These are phyloP conservation scores for Bubalus kerabau DNA, from an alignment of 2,113 vertebrate genomes.

Conservation along the genomic window DNA sequence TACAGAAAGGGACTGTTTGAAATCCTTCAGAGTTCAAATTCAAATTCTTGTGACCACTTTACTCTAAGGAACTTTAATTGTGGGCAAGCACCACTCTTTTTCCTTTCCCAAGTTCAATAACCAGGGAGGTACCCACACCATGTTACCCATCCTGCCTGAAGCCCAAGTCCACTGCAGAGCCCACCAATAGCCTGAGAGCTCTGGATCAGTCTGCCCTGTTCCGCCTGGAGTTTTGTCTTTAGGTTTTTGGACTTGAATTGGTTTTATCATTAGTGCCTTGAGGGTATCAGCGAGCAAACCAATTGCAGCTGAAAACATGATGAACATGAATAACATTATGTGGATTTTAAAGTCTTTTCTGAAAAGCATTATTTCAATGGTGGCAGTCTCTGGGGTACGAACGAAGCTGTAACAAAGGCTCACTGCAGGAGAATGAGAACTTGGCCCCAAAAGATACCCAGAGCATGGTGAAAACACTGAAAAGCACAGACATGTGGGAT, in stretches of 20 bases:
- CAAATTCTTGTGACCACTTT: background rate
- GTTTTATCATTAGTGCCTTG: background rate
- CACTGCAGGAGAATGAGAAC: slow-evolving; percentile 54
- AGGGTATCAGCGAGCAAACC: background rate
- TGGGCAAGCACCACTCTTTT: background rate
- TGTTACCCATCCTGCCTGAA: background rate
- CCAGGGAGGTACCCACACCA: rapidly evolving
- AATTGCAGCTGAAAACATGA: background rate
- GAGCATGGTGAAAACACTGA: slow-evolving; percentile 63
- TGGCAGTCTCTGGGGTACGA: slow-evolving; percentile 52
- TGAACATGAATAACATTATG: background rate
- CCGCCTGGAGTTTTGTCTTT: background rate
- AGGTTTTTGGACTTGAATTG: background rate
- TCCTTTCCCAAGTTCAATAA: background rate
- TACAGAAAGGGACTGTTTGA: background rate
- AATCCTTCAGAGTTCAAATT: background rate
- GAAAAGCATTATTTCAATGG: slow-evolving; percentile 18
- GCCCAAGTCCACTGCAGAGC: too few relatives aligned
- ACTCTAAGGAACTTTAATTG: background rate
- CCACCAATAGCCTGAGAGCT: background rate
- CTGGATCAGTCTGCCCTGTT: background rate
- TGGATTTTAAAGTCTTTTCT: slow-evolving; percentile 42
- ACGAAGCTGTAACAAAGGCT: slow-evolving; percentile 60
- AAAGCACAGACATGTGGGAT: slow-evolving; percentile 38
- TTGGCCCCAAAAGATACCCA: slow-evolving; percentile 52